Percentiles rank a stretch among this genome's conserved stretches.
Conservation (phyloP, 2,888 invertebrate genomes). For the Noctua fimbriata region DNA sequence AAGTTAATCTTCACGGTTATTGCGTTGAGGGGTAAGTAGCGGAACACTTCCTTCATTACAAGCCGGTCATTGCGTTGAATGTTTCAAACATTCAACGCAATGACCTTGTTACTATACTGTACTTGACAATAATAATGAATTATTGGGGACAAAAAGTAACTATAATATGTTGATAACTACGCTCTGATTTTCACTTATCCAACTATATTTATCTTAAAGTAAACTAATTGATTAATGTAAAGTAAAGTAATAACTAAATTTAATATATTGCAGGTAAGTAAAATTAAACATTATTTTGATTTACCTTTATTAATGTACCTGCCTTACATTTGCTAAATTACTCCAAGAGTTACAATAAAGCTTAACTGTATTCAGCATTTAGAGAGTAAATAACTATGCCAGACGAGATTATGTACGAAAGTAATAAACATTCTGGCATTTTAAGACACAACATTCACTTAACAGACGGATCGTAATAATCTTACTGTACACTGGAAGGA, state of each 20-base stretch:
- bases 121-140: neutral
- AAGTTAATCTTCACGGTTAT: conserved; percentile 32
- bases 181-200: neutral
- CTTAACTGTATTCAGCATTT: conserved; percentile 37
- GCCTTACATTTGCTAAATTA: conserved; percentile 14
- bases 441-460: conserved; percentile 58
- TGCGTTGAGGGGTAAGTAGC: conserved; percentile 30
- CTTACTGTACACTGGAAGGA: conserved; percentile 35
- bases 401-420: conserved; percentile 60
- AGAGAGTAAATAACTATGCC: conserved; percentile 38
- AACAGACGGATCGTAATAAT: conserved; percentile 56
- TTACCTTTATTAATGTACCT: neutral
- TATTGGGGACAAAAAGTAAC: too few species aligned
- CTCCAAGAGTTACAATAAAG: conserved; percentile 35
- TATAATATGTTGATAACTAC: neutral
- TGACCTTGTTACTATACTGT: neutral
- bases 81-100: too few species aligned
- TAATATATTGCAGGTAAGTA: neutral
- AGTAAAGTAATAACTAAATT: neutral
- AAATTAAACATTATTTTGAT: conserved; percentile 7
- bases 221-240: neutral
- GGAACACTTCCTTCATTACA: conserved; percentile 18
- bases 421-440: conserved; percentile 62
- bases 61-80: conserved; percentile 11
- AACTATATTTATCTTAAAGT: neutral